Percentiles rank a stretch among this genome's conserved stretches.
phyloP scores from a whole-genome alignment of 2,113 vertebrate genomes.

The Stercorarius parasiticus region DNA sequence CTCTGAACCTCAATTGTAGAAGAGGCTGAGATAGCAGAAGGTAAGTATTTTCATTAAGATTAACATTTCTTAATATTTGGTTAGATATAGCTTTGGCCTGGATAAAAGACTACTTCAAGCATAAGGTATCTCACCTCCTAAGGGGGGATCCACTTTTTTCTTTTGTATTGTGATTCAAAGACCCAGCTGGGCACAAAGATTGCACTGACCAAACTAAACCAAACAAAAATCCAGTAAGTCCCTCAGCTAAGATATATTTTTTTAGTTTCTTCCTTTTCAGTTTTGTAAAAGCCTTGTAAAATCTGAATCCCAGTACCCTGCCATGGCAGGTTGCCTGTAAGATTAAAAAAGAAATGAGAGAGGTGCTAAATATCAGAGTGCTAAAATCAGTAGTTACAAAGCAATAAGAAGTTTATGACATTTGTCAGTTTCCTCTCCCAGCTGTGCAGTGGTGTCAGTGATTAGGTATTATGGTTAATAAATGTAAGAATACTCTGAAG shows the following conservation, averaged over 20 bases:
- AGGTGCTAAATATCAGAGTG: background rate
- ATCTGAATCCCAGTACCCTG: background rate
- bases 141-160: background rate
- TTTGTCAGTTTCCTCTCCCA: constrained; percentile 1
- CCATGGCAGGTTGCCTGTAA: no score
- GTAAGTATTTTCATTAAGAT: background rate
- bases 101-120: background rate
- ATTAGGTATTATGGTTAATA: constrained; percentile 23
- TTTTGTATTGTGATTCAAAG: background rate
- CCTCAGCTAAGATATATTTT: background rate
- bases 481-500: background rate
- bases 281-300: background rate
- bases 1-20: background rate
- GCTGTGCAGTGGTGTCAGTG: background rate
- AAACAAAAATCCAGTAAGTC: background rate
- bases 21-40: background rate
- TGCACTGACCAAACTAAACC: background rate
- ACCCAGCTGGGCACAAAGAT: background rate
- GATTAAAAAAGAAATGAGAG: background rate
- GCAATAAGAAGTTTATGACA: background rate
- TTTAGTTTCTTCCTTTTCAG: background rate
- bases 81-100: background rate
- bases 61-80: background rate
- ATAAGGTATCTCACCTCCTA: background rate
- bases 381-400: background rate